Evolutionary conservation across 2,113 vertebrate species (phyloP).

Genomic region (Chamaetylas fuelleborni): DNA sequence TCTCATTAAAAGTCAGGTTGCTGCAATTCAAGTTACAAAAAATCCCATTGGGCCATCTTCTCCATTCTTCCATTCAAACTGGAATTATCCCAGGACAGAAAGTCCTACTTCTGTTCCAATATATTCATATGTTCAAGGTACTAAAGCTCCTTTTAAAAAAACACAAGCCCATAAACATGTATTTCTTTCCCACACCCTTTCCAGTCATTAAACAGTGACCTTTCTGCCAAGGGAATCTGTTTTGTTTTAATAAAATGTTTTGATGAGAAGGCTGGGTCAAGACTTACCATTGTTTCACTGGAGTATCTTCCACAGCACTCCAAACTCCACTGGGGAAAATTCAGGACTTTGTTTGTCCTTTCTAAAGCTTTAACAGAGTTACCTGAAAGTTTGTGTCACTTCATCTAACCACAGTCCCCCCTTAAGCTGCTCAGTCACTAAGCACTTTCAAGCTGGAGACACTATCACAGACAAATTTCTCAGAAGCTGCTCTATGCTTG

Average conservation of each 20-base stretch:
- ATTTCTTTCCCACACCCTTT: slow-evolving; percentile 25
- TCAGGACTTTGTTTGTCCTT: background rate
- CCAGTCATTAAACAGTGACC: background rate
- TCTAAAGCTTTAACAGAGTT: background rate
- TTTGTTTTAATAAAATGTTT: slow-evolving; percentile 6
- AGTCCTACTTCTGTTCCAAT: background rate
- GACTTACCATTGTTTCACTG: background rate
- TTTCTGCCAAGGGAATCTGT: background rate
- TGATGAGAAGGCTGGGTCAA: background rate
- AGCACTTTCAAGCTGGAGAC: background rate
- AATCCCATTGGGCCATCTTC: background rate
- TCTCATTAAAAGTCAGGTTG: background rate
- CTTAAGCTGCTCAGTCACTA: background rate
- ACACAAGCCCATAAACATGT: background rate
- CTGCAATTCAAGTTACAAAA: background rate
- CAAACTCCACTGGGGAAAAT: background rate
- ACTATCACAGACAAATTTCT: background rate
- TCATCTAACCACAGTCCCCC: background rate
- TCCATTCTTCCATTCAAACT: background rate
- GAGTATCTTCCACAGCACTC: background rate
- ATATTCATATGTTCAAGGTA: background rate
- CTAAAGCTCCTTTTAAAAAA: background rate
- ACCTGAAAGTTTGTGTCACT: background rate
- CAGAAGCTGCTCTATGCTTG: background rate
- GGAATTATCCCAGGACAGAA: background rate